These are phyloP conservation scores for Elephas maximus DNA, from an alignment of 2,113 vertebrate genomes.

Conservation along the genomic window DNA sequence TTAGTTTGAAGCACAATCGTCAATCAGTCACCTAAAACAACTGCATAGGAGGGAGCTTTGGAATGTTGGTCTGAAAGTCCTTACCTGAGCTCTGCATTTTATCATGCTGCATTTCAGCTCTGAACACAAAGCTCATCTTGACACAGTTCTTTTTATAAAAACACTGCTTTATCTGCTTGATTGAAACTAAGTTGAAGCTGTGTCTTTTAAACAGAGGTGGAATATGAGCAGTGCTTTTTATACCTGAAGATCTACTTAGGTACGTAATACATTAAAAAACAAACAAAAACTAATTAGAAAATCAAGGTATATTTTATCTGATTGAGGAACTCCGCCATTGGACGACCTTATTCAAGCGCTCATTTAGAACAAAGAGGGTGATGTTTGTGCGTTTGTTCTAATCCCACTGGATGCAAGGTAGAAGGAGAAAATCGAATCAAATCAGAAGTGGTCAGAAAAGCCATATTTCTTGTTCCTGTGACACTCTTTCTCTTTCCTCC, in stretches of 20 bases:
- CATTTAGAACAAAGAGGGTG: background rate
- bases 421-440: constrained; percentile 63
- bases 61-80: constrained; percentile 41
- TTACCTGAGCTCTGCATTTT: constrained; percentile 56
- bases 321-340: background rate
- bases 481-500: constrained; percentile 23
- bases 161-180: constrained; percentile 20
- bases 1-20: constrained; percentile 5
- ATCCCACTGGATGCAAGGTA: background rate
- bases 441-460: constrained; percentile 60
- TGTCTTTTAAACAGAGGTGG: constrained; percentile 11
- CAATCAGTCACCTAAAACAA: background rate
- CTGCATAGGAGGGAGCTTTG: background rate
- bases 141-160: background rate
- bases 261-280: background rate
- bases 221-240: background rate
- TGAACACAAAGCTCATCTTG: constrained; percentile 53
- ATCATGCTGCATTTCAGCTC: background rate
- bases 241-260: background rate
- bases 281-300: background rate
- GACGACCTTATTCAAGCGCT: background rate
- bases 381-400: background rate
- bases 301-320: background rate
- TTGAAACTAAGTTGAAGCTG: constrained; percentile 38
- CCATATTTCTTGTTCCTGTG: constrained; percentile 52